Evolutionary conservation across 2,113 vertebrate genomes (phyloP), one percentile per base, ranked within the genome.

Genomic region (Sphyrna mokarran): DNA sequence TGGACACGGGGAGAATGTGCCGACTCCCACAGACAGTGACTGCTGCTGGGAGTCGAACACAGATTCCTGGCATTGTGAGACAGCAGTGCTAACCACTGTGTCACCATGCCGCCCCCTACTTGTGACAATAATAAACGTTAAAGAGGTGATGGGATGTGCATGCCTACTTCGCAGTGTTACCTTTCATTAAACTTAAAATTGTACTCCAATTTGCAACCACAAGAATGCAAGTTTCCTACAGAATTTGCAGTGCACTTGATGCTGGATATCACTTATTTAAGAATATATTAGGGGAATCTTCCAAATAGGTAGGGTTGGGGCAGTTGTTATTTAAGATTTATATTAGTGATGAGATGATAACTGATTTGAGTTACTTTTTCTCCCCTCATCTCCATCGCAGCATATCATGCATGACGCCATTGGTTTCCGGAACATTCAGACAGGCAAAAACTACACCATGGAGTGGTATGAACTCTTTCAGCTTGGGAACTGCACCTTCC

Each of bases 381-480:
- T 7, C 13, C 61, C 61, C 61, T 11, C 26, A 20, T 16, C 83
- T 95, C 13, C 63, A 95, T 96, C 95, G 61, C 97, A 99, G 99
- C 98, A 99, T 96, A 98, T 99, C 95, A 99, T 99, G 99, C 99
- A 99, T 0, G 99, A 99, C 96, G 99, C 99, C 40, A 96, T 99
- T 66, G 99, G 99, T 54, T 99, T 99, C 98, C 97, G 96, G 96
- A 99, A 98, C 37, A 96, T 96, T 20, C 95, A 98, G 3, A 98
- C 97, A 0, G 98, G 98, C 87, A 97, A 96, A 96, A 99, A 99
- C 97, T 99, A 98, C 96, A 99, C 99, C 0, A 98, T 99, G 98
- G 99, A 99, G 96, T 99, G 99, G 99, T 99, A 99, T 40, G 99
- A 99, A 96, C 98, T 99, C 69, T 99, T 99, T 94, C 99, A 99